These are phyloP conservation scores for Drosophila aff. DNA, from an alignment of 1,140 invertebrate genomes.

Conservation along the genomic window DNA sequence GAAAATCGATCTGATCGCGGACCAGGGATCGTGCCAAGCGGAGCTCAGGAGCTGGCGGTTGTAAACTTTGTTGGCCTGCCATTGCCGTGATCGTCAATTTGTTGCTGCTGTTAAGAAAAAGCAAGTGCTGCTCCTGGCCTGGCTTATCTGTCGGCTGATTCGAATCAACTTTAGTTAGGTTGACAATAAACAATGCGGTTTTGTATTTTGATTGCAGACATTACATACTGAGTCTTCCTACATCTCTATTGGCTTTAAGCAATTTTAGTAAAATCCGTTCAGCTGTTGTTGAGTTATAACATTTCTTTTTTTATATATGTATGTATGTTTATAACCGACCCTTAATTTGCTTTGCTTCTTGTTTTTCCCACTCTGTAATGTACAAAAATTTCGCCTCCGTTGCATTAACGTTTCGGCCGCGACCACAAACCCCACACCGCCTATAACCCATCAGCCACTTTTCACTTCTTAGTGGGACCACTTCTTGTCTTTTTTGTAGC, in stretches of 20 bases:
- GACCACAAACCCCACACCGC: not conserved
- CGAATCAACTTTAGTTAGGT: constrained; percentile 2
- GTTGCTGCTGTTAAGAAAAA: constrained; percentile 63
- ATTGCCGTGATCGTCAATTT: constrained; percentile 50
- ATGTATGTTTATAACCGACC: constrained; percentile 31
- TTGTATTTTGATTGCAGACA: constrained; percentile 43
- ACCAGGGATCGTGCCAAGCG: too few species aligned
- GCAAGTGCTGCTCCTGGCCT: constrained; percentile 41
- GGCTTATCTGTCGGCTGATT: constrained; percentile 60
- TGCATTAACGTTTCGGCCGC: constrained; percentile 50
- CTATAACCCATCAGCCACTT: constrained; percentile 1
- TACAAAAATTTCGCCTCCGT: constrained; percentile 25
- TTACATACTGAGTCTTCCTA: not conserved
- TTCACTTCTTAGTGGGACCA: constrained; percentile 11
- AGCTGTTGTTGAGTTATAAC: not conserved
- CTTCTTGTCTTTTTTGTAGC: constrained; percentile 66
- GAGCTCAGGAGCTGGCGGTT: too few species aligned
- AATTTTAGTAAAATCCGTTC: not conserved
- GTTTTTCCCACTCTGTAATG: constrained; percentile 59
- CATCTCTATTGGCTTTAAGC: not conserved
- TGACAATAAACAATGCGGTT: constrained; percentile 44
- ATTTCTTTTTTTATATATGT: not conserved
- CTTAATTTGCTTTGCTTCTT: constrained; percentile 61
- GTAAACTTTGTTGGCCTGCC: too few species aligned
- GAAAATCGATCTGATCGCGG: too few species aligned